Evolutionary conservation across 2,113 vertebrate genomes (phyloP).

Genomic region (Otis tarda): DNA sequence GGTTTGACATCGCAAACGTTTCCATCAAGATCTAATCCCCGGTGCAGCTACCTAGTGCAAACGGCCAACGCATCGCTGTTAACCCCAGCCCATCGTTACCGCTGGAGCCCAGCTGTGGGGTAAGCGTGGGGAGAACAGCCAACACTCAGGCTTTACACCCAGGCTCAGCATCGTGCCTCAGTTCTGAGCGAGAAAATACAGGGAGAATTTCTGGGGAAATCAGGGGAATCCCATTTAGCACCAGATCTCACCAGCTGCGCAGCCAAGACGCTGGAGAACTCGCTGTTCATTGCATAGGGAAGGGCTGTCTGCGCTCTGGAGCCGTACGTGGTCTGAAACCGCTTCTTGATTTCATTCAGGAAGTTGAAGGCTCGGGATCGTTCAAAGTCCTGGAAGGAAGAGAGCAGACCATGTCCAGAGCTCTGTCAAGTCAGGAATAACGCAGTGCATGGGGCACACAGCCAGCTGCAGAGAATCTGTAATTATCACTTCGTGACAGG

Average conservation of each 20-base stretch:
- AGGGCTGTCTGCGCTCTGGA: constrained; percentile 95
- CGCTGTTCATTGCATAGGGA: constrained; percentile 98
- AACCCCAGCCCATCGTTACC: not conserved
- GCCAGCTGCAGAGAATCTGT: not conserved
- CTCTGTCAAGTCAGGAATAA: not conserved
- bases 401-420: not conserved
- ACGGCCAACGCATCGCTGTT: not conserved
- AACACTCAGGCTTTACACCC: not conserved
- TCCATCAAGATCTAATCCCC: not conserved
- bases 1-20: not conserved
- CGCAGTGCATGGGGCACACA: accelerated
- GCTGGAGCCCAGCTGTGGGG: not conserved
- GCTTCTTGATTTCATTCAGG: constrained; percentile 93
- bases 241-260: constrained; percentile 90
- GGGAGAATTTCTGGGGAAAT: not conserved
- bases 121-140: not conserved
- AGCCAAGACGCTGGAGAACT: constrained; percentile 93
- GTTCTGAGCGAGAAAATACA: accelerated
- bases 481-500: not conserved
- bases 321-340: constrained; percentile 97
- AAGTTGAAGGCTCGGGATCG: constrained; percentile 94
- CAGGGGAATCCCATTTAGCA: not conserved
- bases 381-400: constrained; percentile 87
- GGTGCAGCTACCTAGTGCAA: not conserved
- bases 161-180: accelerated